Conservation (phyloP, 2,888 invertebrate species). For the Drosophila leonis region DNA sequence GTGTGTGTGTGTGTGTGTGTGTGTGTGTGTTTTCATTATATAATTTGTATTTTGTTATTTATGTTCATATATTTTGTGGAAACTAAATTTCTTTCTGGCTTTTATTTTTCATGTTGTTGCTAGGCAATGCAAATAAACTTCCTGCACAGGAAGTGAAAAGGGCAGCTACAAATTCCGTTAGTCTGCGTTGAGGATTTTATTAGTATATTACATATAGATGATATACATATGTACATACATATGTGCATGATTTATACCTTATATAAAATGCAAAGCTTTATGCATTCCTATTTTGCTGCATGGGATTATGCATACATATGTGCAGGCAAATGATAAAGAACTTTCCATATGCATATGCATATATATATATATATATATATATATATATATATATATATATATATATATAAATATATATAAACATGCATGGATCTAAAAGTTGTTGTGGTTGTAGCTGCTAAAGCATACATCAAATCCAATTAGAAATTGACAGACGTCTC, state of each 20-base stretch:
- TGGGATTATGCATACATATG: slow-evolving; percentile 33
- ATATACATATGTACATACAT: neutral
- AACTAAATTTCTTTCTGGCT: slow-evolving; percentile 40
- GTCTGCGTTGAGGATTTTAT: slow-evolving; percentile 25
- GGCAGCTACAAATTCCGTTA: neutral
- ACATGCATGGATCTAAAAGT: neutral
- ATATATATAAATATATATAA: neutral
- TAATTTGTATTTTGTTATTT: slow-evolving; percentile 73
- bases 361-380: neutral
- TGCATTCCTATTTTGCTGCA: slow-evolving; percentile 22
- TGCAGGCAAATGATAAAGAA: neutral
- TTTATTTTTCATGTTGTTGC: slow-evolving; percentile 48
- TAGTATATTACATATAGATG: slow-evolving; percentile 19
- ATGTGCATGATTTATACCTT: slow-evolving; percentile 41
- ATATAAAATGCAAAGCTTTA: slow-evolving; percentile 51
- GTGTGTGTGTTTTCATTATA: slow-evolving; percentile 60
- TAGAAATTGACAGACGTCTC: slow-evolving; percentile 1
- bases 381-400: neutral
- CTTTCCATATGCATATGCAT: neutral
- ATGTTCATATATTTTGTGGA: slow-evolving; percentile 51
- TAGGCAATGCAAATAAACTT: slow-evolving; percentile 53
- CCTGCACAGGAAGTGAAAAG: neutral
- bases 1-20: neutral
- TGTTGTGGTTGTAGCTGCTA: neutral
- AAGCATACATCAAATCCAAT: neutral